Percentiles rank a stretch among this genome's conserved stretches.
Evolutionary conservation across 2,888 invertebrate genomes (phyloP).

Genomic region (Anorthoa munda): DNA sequence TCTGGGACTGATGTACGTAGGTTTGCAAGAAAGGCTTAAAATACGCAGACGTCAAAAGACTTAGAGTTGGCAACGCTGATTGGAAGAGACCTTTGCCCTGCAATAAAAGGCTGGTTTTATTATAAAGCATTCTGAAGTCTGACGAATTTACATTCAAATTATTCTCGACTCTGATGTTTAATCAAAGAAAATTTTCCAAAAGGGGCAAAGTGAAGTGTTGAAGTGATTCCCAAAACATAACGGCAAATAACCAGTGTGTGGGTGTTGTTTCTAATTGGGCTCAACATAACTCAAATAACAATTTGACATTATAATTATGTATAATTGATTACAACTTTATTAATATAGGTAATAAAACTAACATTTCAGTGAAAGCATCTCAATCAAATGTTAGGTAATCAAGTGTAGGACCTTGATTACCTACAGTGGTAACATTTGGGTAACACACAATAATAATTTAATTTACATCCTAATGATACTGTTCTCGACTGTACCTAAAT

Average conservation of each 20-base stretch:
- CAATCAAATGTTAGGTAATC: conserved; percentile 8
- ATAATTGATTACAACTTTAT: background rate
- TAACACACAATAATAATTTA: background rate
- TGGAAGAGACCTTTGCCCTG: too few species aligned
- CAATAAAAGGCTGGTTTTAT: too few species aligned
- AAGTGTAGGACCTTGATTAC: background rate
- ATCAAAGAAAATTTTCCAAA: background rate
- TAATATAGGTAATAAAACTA: background rate
- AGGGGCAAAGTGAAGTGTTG: background rate
- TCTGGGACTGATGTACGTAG: too few species aligned
- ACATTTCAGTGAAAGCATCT: background rate
- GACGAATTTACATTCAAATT: background rate
- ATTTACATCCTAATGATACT: background rate
- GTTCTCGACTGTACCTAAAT: conserved; percentile 18
- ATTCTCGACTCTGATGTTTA: conserved; percentile 6
- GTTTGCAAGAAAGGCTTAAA: too few species aligned
- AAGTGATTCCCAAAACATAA: background rate
- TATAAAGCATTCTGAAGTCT: background rate
- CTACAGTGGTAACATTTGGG: too few species aligned
- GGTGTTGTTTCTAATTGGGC: background rate
- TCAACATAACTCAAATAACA: background rate
- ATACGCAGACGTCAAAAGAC: too few species aligned
- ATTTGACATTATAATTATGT: background rate
- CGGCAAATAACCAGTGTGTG: background rate
- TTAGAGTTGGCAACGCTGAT: too few species aligned